Base-by-base conservation (phyloP, 2,888 invertebrate species). In the Drosophila austrosaltans region DNA sequence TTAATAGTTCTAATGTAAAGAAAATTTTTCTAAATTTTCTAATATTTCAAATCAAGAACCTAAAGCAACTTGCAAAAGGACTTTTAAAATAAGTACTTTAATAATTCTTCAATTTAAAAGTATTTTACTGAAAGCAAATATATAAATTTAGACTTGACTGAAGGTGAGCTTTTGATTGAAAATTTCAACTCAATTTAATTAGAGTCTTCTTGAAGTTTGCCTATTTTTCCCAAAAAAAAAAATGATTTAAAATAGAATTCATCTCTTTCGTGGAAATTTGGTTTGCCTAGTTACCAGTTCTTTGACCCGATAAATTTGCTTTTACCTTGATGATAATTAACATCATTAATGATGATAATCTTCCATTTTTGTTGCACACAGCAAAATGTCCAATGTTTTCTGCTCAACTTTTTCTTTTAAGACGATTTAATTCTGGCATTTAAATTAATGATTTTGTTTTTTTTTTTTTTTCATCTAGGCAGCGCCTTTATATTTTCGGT, bases 361-460 rank as follows among this genome's bases (percentile, higher is more conserved):
- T 48, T 25, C 12, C 25, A 48, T 22, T 48, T 48, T 48, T 20
- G 22, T 48, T 48, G 44, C 48, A 48, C 20, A 20, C 48, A 22
- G 10, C 16, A 48, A 6, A 62, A 42, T 66, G 42, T n/a, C 2
- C 20, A 48, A 30, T 39, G 28, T 40, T 42, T 22, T 7, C 12
- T 42, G 39, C 28, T 8, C 59, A 59, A 60, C 54, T 59, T 63
- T 16, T 30, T 59, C 59, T 16, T 30, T 57, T 39, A 44, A 59
- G n/a, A 42, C 56, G 10, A 57, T 53, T 61, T 61, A 36, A 54
- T 60, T 44, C 30, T 44, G 58, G 10, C 66, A 59, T 66, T 66
- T 62, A 39, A 72, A 60, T 72, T 72, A 72, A 72, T 63, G 62
- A 60, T 16, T 53, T n/a, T 59, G 71, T 72, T 10, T 48, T 20